A percentile compares a stretch with the other conserved stretches of the same genome.
These are phyloP conservation scores for Trichacis sp. DNA, from an alignment of 2,888 invertebrate species.

Conservation along the genomic window DNA sequence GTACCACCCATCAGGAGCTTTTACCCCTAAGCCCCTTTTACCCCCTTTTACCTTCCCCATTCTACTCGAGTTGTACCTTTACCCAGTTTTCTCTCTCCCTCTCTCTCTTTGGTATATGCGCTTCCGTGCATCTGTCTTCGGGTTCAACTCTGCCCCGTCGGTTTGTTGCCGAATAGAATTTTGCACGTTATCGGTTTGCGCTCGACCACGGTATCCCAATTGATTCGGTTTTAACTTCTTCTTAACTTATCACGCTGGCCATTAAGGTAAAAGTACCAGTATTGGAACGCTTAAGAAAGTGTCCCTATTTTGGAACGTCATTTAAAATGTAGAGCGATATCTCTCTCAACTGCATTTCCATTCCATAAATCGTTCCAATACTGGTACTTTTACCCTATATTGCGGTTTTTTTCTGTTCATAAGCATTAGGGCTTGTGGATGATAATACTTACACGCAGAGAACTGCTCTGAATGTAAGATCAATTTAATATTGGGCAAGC, in stretches of 20 bases:
- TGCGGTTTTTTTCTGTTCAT: slow-evolving; percentile 1
- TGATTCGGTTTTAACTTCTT: slow-evolving; percentile 18
- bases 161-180: slow-evolving; percentile 47
- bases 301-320: too few relatives aligned
- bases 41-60: slow-evolving; percentile 25
- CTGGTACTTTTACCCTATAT: too few relatives aligned
- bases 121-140: slow-evolving; percentile 24
- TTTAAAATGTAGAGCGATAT: too few relatives aligned
- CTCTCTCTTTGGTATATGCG: slow-evolving; percentile 14
- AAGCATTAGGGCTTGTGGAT: too few relatives aligned
- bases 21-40: slow-evolving; percentile 51
- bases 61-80: slow-evolving; percentile 33
- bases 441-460: too few relatives aligned
- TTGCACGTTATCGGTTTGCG: slow-evolving; percentile 25
- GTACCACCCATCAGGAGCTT: slow-evolving; percentile 42
- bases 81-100: slow-evolving; percentile 30
- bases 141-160: slow-evolving; percentile 27
- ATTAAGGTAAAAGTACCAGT: too few relatives aligned
- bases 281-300: too few relatives aligned
- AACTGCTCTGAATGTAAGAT: too few relatives aligned
- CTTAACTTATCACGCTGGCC: background rate
- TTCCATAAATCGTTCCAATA: too few relatives aligned
- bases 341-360: too few relatives aligned
- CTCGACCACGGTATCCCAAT: slow-evolving; percentile 27
- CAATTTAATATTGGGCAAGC: too few relatives aligned